These are phyloP conservation scores for Sclerurus mexicanus DNA, from an alignment of 2,113 vertebrate species.

Conservation along the genomic window DNA sequence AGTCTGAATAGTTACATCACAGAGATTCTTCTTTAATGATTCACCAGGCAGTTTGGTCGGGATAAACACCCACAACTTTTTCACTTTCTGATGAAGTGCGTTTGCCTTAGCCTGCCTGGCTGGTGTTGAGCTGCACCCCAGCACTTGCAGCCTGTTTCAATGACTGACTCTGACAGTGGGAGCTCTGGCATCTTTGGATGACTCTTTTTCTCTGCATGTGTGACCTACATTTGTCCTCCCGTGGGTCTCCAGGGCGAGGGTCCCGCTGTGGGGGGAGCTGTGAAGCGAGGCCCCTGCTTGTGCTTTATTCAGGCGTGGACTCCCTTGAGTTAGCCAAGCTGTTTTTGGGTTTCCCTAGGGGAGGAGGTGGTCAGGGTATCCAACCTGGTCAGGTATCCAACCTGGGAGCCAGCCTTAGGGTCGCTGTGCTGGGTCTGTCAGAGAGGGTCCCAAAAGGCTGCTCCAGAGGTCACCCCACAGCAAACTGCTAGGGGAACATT, in stretches of 20 bases:
- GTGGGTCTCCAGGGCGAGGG: rapidly evolving
- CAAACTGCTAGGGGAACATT: background rate
- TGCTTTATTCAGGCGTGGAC: background rate
- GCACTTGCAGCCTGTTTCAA: background rate
- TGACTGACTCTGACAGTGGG: background rate
- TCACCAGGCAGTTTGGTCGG: background rate
- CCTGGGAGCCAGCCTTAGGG: background rate
- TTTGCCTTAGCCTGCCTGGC: background rate
- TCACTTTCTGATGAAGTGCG: background rate
- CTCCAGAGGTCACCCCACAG: background rate
- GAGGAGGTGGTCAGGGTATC: background rate
- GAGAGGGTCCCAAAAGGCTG: background rate
- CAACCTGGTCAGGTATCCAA: background rate
- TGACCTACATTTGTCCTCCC: background rate
- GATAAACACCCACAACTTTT: background rate
- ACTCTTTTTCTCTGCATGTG: background rate
- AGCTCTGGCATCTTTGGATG: background rate
- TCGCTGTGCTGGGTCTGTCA: background rate
- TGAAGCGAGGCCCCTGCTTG: background rate
- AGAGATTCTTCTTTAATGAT: slow-evolving; percentile 11
- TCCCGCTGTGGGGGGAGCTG: background rate
- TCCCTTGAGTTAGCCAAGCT: background rate
- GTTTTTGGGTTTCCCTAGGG: background rate
- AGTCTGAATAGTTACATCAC: slow-evolving; percentile 37
- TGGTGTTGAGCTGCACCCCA: background rate